These are phyloP conservation scores for Platyura marginata DNA, from an alignment of 1,140 invertebrate species.

Conservation along the genomic window DNA sequence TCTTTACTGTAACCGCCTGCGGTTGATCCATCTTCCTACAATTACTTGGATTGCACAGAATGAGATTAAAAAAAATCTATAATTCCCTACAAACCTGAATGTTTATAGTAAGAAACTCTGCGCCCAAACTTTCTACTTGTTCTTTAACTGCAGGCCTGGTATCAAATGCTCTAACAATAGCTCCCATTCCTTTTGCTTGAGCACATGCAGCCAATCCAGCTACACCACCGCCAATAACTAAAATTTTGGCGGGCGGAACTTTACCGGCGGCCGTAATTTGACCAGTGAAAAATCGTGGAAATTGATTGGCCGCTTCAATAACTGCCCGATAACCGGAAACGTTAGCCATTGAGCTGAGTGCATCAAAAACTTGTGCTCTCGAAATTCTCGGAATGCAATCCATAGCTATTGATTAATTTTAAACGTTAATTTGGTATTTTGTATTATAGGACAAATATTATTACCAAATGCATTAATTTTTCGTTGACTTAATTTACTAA, in stretches of 20 bases:
- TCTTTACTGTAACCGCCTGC: constrained; percentile 75
- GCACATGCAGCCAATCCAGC: constrained; percentile 72
- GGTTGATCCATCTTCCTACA: constrained; percentile 66
- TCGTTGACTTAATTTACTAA: constrained; percentile 47
- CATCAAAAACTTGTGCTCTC: constrained; percentile 76
- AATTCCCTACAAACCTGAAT: constrained; percentile 39
- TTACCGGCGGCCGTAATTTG: constrained; percentile 76
- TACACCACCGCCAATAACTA: constrained; percentile 78
- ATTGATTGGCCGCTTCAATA: constrained; percentile 74
- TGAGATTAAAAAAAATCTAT: constrained; percentile 6
- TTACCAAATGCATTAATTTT: constrained; percentile 69
- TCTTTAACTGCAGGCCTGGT: constrained; percentile 72
- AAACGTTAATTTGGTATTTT: background rate
- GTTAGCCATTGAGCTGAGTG: constrained; percentile 82
- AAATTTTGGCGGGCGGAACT: constrained; percentile 67
- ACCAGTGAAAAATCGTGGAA: constrained; percentile 71
- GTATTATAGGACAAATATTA: constrained; percentile 6
- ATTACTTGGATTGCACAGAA: constrained; percentile 4
- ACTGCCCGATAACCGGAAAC: constrained; percentile 81
- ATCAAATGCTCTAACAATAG: constrained; percentile 74
- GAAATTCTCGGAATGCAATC: constrained; percentile 72
- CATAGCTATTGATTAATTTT: constrained; percentile 36
- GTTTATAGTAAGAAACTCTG: constrained; percentile 64
- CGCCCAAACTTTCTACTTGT: constrained; percentile 76
- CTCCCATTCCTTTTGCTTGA: constrained; percentile 76